Conservation (phyloP, 2,888 invertebrate genomes). For the Eilema depressum region DNA sequence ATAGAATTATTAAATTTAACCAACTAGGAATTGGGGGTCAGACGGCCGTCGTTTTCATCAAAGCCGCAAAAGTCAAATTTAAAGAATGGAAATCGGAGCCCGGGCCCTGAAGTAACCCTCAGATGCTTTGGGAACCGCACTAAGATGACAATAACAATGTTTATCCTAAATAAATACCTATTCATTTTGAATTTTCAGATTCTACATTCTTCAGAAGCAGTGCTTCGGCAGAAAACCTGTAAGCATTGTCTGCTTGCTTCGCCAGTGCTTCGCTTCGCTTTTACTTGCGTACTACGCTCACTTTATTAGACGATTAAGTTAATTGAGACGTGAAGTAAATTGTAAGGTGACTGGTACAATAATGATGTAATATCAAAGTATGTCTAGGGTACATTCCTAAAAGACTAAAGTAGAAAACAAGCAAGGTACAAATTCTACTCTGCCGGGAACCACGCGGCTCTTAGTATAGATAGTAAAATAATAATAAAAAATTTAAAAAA, state of each 20-base stretch:
- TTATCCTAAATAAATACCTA: not conserved
- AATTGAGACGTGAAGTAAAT: not conserved
- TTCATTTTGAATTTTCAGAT: not conserved
- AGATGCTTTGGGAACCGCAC: too few species aligned
- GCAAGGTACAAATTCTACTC: too few species aligned
- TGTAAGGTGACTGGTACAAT: not conserved
- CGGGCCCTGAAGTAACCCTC: too few species aligned
- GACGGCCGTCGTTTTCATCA: too few species aligned
- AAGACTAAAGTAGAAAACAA: too few species aligned
- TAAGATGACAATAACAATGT: too few species aligned
- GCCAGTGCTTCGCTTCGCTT: conserved; percentile 52
- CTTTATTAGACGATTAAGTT: not conserved
- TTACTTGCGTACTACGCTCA: conserved; percentile 3
- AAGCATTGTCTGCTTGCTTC: conserved; percentile 65
- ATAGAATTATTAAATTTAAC: not conserved
- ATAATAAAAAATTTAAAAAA: too few species aligned
- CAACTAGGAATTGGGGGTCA: too few species aligned
- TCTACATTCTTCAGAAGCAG: conserved; percentile 8
- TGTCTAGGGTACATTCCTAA: not conserved
- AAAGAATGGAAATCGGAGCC: too few species aligned
- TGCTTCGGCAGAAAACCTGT: conserved; percentile 44
- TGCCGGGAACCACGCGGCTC: too few species aligned
- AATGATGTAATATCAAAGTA: not conserved
- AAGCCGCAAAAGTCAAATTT: too few species aligned
- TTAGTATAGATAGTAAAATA: too few species aligned